phyloP scores from a whole-genome alignment of 1,140 invertebrate genomes.

The Drosophila persimilis region DNA sequence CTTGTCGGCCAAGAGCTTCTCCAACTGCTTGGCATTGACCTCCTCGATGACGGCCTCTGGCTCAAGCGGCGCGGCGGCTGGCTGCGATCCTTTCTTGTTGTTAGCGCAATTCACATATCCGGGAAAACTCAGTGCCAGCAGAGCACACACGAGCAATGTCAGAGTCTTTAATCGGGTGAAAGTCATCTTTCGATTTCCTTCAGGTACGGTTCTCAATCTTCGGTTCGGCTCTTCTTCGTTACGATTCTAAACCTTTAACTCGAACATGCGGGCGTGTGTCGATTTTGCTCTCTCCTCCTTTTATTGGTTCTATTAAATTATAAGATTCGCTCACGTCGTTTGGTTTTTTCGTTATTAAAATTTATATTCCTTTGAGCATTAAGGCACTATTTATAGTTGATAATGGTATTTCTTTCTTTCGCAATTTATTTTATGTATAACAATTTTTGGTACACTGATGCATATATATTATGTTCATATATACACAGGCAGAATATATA shows the following conservation, averaged over 20 bases:
- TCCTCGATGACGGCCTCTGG: conserved; percentile 93
- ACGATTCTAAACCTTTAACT: conserved; percentile 57
- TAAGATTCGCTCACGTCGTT: conserved; percentile 60
- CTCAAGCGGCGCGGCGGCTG: conserved; percentile 63
- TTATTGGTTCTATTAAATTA: conserved; percentile 25
- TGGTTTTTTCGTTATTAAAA: conserved; percentile 63
- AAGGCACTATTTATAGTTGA: conserved; percentile 78
- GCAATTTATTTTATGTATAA: conserved; percentile 61
- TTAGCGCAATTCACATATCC: conserved; percentile 80
- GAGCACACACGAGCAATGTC: conserved; percentile 77
- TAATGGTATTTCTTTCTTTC: conserved; percentile 73
- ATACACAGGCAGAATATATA: conserved; percentile 65
- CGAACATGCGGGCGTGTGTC: conserved; percentile 68
- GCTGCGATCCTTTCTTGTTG: conserved; percentile 72
- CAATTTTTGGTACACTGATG: conserved; percentile 73
- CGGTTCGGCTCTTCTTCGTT: conserved; percentile 26
- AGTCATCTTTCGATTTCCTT: conserved; percentile 69
- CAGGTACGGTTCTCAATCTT: conserved; percentile 36
- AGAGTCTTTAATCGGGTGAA: conserved; percentile 82
- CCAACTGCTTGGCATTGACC: conserved; percentile 95
- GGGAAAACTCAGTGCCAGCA: conserved; percentile 82
- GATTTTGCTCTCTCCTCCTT: conserved; percentile 13
- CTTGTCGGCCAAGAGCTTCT: conserved; percentile 93
- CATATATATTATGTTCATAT: conserved; percentile 68
- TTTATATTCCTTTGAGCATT: conserved; percentile 68